Percentiles rank a stretch among this genome's conserved stretches.
phyloP scores from a whole-genome alignment of 2,888 invertebrate species.

The Cacoxenus indagator region DNA sequence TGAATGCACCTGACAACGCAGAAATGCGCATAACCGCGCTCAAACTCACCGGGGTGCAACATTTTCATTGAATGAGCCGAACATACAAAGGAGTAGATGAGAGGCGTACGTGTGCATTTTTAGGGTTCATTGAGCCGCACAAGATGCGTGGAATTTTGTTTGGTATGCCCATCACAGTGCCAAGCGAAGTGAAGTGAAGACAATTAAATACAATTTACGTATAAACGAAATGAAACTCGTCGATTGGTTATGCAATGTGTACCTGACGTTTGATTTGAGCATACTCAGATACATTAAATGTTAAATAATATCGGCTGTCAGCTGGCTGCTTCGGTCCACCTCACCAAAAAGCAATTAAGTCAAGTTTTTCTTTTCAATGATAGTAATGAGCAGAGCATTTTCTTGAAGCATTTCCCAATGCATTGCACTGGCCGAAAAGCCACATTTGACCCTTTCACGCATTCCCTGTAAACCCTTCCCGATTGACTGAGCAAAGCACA shows the following conservation, averaged over 20 bases:
- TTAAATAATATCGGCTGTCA: conserved; percentile 47
- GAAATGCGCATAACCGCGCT: too few species aligned
- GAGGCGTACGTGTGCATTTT: conserved; percentile 50
- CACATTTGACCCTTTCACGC: conserved; percentile 18
- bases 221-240: conserved; percentile 10
- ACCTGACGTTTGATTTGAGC: conserved; percentile 5
- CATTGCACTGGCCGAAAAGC: not conserved
- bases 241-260: not conserved
- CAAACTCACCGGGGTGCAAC: not conserved
- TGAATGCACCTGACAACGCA: not conserved
- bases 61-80: not conserved
- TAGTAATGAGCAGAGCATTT: conserved; percentile 42
- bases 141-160: conserved; percentile 8
- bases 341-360: conserved; percentile 55
- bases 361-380: conserved; percentile 46
- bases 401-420: conserved; percentile 30
- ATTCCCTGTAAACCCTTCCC: conserved; percentile 44
- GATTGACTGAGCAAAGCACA: conserved; percentile 4
- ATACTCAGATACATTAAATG: not conserved
- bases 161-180: conserved; percentile 47
- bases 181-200: conserved; percentile 53
- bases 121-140: conserved; percentile 53
- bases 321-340: conserved; percentile 42
- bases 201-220: conserved; percentile 49
- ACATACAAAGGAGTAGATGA: not conserved